These are phyloP conservation scores for Acanthoscelides obtectus DNA, from an alignment of 2,888 invertebrate genomes.

Conservation along the genomic window DNA sequence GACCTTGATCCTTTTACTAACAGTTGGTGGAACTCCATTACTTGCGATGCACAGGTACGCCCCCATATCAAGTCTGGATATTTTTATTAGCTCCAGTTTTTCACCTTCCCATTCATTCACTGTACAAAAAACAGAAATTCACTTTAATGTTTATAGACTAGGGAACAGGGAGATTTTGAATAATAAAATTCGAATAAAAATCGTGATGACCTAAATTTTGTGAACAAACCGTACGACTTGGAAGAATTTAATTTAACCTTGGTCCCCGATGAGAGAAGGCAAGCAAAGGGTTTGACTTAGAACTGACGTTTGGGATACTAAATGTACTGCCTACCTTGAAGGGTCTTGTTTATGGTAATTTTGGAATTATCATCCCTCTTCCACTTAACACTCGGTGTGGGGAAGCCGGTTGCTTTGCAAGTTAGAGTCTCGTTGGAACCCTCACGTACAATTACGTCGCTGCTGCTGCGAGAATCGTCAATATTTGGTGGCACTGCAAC, in stretches of 20 bases:
- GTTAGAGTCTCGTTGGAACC: constrained; percentile 83
- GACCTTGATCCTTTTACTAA: constrained; percentile 88
- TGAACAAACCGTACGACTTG: neutral
- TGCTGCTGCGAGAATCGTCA: constrained; percentile 85
- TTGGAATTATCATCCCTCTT: constrained; percentile 83
- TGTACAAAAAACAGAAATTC: constrained; percentile 52
- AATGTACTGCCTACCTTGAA: constrained; percentile 55
- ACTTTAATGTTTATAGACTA: too few relatives aligned
- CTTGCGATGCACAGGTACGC: constrained; percentile 88
- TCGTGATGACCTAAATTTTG: neutral
- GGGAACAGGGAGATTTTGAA: too few relatives aligned
- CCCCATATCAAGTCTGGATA: constrained; percentile 86
- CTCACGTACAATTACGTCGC: constrained; percentile 87
- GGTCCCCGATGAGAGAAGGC: neutral
- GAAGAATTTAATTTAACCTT: neutral
- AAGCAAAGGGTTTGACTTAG: neutral
- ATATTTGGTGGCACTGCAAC: constrained; percentile 83
- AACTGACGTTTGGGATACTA: constrained; percentile 31
- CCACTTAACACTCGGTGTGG: constrained; percentile 86
- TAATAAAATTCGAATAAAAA: neutral
- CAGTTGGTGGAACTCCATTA: constrained; percentile 85
- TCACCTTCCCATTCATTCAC: constrained; percentile 83
- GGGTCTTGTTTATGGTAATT: constrained; percentile 81
- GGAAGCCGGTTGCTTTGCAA: constrained; percentile 86
- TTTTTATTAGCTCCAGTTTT: constrained; percentile 74